A percentile compares a stretch with the other conserved stretches of the same genome.
phyloP scores from a whole-genome alignment of 2,797 vertebrate species.

The Dendrocincla tyrannina region DNA sequence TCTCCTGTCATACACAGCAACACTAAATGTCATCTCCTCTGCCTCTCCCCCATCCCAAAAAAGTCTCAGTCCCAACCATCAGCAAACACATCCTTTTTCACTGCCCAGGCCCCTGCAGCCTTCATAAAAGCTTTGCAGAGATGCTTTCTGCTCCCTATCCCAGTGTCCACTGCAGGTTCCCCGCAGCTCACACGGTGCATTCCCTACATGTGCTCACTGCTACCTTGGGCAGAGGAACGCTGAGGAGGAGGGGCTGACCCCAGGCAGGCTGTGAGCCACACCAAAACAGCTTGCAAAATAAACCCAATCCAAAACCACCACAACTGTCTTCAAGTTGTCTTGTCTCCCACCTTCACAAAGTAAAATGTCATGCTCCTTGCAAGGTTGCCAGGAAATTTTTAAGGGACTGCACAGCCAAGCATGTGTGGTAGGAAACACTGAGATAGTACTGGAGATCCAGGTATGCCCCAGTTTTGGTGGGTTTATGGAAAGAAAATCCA shows the following conservation, averaged over 20 bases:
- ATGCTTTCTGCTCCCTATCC: not conserved
- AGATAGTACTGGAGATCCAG: not conserved
- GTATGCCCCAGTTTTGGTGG: rapidly evolving
- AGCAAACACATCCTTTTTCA: not conserved
- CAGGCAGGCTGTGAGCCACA: not conserved
- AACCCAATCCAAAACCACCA: not conserved
- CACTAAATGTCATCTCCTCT: not conserved
- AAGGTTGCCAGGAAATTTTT: not conserved
- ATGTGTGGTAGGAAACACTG: not conserved
- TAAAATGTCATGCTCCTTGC: not conserved
- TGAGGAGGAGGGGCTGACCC: not conserved
- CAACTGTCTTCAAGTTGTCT: not conserved
- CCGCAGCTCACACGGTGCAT: not conserved
- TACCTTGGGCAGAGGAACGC: not conserved
- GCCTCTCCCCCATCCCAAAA: not conserved
- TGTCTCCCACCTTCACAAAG: not conserved
- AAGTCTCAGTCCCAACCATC: not conserved
- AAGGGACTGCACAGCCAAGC: not conserved
- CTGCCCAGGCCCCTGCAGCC: not conserved
- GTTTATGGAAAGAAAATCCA: not conserved
- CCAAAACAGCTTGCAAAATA: not conserved
- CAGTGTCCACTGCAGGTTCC: not conserved
- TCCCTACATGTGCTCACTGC: not conserved
- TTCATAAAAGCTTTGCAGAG: not conserved
- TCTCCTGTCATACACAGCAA: not conserved